A percentile compares a stretch with the other conserved stretches of the same genome.
Conservation (phyloP, 2,888 invertebrate genomes). For the Campopleginae sp. region DNA sequence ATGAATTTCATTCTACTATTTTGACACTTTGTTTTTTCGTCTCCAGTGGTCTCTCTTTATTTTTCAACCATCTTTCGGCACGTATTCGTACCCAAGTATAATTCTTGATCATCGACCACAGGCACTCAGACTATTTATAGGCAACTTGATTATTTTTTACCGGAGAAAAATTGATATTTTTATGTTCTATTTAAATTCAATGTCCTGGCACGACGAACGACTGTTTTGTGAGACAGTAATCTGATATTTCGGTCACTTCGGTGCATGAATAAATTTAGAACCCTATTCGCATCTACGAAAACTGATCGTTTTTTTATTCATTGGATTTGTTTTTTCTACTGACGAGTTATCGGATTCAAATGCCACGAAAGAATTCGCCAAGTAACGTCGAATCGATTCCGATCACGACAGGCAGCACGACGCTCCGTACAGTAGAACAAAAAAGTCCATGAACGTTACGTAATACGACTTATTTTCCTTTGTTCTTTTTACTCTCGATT, state of each 20-base stretch:
- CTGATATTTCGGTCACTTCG: neutral
- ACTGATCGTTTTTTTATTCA: neutral
- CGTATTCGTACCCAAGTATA: neutral
- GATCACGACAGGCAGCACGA: conserved; percentile 4
- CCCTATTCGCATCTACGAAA: neutral
- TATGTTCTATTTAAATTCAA: neutral
- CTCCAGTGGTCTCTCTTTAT: neutral
- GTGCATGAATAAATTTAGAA: neutral
- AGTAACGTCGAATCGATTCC: neutral
- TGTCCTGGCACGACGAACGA: neutral
- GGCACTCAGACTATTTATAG: neutral
- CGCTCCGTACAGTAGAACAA: neutral
- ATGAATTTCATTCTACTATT: too few relatives aligned
- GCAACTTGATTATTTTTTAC: neutral
- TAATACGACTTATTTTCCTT: neutral
- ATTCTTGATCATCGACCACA: neutral
- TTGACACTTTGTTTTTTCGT: neutral
- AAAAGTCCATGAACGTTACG: neutral
- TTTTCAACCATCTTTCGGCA: neutral
- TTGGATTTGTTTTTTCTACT: neutral
- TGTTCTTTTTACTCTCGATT: neutral
- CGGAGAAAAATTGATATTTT: neutral
- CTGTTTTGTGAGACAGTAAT: neutral
- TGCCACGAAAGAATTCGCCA: neutral
- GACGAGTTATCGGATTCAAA: neutral